Conservation (phyloP, 1,140 invertebrate genomes). For the Capitella teleta region DNA sequence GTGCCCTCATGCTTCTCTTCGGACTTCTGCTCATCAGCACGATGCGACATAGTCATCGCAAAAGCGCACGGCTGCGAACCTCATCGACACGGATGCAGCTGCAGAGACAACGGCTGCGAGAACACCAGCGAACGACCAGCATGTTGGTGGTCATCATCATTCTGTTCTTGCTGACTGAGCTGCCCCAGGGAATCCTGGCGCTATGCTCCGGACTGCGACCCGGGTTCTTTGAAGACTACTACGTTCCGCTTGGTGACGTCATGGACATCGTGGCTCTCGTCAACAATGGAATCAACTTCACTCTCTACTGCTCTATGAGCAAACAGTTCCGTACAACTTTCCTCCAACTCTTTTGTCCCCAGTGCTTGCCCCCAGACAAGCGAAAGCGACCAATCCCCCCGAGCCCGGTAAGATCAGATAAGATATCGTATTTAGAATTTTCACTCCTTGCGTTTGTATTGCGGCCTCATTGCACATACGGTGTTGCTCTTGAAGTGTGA, state of each 20-base stretch:
- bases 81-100: no score
- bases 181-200: slow-evolving; percentile 53
- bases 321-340: slow-evolving; percentile 79
- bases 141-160: slow-evolving; percentile 78
- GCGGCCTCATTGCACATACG: no score
- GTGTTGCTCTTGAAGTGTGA: no score
- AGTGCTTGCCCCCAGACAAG: no score
- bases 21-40: slow-evolving; percentile 38
- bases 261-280: slow-evolving; percentile 84
- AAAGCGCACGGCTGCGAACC: slow-evolving; percentile 2
- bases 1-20: slow-evolving; percentile 40
- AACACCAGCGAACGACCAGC: slow-evolving; percentile 77
- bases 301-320: slow-evolving; percentile 87
- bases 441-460: no score
- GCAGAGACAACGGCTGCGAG: slow-evolving; percentile 8
- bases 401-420: no score
- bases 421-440: no score
- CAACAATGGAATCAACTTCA: slow-evolving; percentile 83
- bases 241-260: slow-evolving; percentile 34
- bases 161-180: slow-evolving; percentile 73
- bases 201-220: slow-evolving; percentile 21
- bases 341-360: slow-evolving; percentile 50
- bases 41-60: slow-evolving; percentile 14
- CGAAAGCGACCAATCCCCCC: no score
- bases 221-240: slow-evolving; percentile 29